Conservation (phyloP, 2,888 invertebrate genomes). For the Stenurella melanura region DNA sequence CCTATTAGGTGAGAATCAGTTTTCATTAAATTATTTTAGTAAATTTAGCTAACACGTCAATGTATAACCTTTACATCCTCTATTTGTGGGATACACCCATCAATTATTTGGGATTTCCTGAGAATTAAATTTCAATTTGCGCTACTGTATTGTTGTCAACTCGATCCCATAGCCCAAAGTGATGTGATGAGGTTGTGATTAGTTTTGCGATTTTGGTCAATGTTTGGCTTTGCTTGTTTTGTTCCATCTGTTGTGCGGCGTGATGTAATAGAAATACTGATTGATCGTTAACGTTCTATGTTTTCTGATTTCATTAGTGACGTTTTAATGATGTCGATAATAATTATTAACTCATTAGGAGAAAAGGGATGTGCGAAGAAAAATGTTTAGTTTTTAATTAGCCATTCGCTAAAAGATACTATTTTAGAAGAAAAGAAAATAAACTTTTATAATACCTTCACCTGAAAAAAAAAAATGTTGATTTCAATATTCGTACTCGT, state of each 20-base stretch:
- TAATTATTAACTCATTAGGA: not conserved
- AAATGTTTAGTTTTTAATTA: no score
- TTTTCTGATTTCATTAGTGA: conserved; percentile 5
- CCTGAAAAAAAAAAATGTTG: no score
- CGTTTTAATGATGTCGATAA: not conserved
- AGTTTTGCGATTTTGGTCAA: conserved; percentile 25
- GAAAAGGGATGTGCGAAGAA: not conserved
- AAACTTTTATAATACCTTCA: no score
- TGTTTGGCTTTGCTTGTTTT: conserved; percentile 31
- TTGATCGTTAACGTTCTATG: conserved; percentile 3
- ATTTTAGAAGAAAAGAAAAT: no score
- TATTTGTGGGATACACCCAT: conserved; percentile 3
- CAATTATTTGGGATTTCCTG: conserved; percentile 23
- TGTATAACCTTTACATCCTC: not conserved
- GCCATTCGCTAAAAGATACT: no score
- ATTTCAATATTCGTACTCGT: no score
- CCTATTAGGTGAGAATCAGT: not conserved
- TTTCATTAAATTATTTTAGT: not conserved
- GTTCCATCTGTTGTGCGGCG: conserved; percentile 23
- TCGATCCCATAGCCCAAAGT: conserved; percentile 12
- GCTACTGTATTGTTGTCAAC: conserved; percentile 26
- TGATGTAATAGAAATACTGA: not conserved
- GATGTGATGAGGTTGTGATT: conserved; percentile 27
- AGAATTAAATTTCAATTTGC: conserved; percentile 27
- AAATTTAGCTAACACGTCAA: not conserved